Base-by-base conservation (phyloP, 2,113 vertebrate species). In the Laticauda colubrina region DNA sequence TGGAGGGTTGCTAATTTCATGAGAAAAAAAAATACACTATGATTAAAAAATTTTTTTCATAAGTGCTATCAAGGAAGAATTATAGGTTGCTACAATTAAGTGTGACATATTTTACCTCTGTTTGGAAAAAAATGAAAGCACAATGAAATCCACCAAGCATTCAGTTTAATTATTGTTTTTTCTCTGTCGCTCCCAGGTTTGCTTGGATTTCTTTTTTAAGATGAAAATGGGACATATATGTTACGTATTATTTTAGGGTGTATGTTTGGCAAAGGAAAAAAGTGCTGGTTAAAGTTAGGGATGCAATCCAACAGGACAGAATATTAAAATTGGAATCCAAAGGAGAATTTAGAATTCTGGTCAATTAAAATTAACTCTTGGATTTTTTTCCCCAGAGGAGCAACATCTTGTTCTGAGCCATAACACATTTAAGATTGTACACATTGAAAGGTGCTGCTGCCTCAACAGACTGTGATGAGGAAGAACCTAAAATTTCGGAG, bases 81-180 rank as follows among this genome's bases (percentile, higher is more conserved):
- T 29, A 6, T 12, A 15, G 26, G 57, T 92, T 59, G 57, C 3
- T 69, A 64, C 23, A 81, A 53, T 90, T 90, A 91, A 48, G 55
- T 18, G 0, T 1, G 2, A 59, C 64, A 86, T 1, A 1, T 24
- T 86, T n/a, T 81, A 61, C 89, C 14, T 5, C n/a, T 61, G 57
- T 3, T 0, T 48, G 59, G 61, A 53, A 87, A 20, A 39, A 95
- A 54, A 39, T 89, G 69, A 59, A 56, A 48, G 56, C 90, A 57
- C 0, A 0, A 3, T 57, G 24, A 39, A 45, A 55, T 29, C 93
- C 91, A 11, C 26, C 45, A 87, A 92, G 34, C 0, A 55, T 45
- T 20, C 59, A 48, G 34, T 85, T 92, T 91, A 88, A 51, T 5
- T 89, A 89, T 26, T 88, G 5, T 24, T 92, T 89, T 91, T n/a